Base-by-base conservation (phyloP, 2,888 invertebrate species). In the Clostera curtula region DNA sequence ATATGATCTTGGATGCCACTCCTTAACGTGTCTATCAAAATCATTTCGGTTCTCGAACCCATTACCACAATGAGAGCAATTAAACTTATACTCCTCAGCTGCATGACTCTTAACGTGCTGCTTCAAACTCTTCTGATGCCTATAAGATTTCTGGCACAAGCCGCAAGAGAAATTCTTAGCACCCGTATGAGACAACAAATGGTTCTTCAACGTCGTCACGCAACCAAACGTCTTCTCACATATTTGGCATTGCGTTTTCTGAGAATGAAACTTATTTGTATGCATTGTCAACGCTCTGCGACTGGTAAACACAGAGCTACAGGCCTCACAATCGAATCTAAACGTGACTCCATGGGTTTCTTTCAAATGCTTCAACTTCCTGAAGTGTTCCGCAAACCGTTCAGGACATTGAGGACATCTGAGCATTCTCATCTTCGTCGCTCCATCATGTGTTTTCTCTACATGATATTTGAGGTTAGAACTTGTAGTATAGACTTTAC, bases 141-240 rank as follows among this genome's bases (percentile, higher is more conserved):
- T 74, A 25, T 86, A 87, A 0, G 80, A 66, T 35, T 86, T 86
- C 17, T 74, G 66, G 30, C 87, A 87, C 1, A 80, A 30, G 5
- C 56, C 46, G 39, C 86, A 87, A 0, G 58, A 25, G 17, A 56
- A 70, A 31, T 66, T 69, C 23, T 65, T 56, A 19, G 70, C 73
- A 0, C 64, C 67, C 0, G 72, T 64, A 29, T 77, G 76, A 0
- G 61, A 61, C 0, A 65, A 35, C 64, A 71, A 61, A 20, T 77
- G 76, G 4, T 66, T 65, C 27, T 64, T 73, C 22, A 77, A 43
- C 0, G 68, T 60, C 0, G 72, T 63, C 0, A 64, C 34, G n/a
- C 71, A 73, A 15, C 74, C 77, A 40, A 85, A 86, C 23, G 73
- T 70, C 33, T 84, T 79, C 13, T 75, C 71, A 25, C 87, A 87